Evolutionary conservation across 2,113 vertebrate species (phyloP).

Genomic region (Thalassarche chlororhynchos): DNA sequence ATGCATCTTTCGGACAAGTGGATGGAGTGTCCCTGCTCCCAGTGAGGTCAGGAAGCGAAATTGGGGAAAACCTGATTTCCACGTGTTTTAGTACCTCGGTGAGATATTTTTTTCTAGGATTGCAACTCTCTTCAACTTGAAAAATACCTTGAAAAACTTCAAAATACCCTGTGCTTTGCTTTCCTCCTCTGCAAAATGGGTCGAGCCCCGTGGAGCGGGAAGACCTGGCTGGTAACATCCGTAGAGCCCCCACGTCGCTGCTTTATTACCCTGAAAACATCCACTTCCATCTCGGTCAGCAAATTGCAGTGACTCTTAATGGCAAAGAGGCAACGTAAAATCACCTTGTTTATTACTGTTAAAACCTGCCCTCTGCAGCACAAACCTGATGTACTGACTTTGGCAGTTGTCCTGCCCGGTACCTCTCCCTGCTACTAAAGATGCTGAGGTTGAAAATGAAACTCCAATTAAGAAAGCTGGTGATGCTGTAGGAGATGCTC

Average conservation of each 20-base stretch:
- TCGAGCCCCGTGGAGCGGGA: rapidly evolving
- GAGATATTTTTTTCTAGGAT: neutral
- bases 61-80: neutral
- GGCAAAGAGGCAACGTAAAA: neutral
- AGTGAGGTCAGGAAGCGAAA: neutral
- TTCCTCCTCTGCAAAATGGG: neutral
- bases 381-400: neutral
- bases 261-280: neutral
- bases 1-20: neutral
- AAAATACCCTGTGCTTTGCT: neutral
- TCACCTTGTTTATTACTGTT: neutral
- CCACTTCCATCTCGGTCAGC: neutral
- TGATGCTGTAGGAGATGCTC: rapidly evolving
- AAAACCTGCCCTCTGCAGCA: neutral
- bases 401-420: neutral
- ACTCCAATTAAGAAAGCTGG: rapidly evolving
- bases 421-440: neutral
- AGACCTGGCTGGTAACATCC: neutral
- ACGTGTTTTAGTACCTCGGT: rapidly evolving
- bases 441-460: neutral
- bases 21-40: neutral
- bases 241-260: rapidly evolving
- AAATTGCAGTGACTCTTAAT: neutral
- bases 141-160: neutral
- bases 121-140: neutral